Conservation (phyloP, 2,797 vertebrate species). For the Psittacula echo region DNA sequence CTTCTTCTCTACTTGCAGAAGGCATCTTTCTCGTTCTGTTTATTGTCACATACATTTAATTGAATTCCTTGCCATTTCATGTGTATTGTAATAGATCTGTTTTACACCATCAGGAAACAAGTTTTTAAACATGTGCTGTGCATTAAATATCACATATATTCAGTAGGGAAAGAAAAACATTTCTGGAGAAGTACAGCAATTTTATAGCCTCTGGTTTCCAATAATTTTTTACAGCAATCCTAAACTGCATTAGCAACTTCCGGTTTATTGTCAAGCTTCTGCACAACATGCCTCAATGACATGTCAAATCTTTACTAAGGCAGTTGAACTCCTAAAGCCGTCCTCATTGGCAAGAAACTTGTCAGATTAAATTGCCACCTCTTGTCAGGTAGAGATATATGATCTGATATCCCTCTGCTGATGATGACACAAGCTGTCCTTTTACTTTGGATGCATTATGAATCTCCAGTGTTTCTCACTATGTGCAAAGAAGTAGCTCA, state of each 20-base stretch:
- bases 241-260: slow-evolving; percentile 74
- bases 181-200: slow-evolving; percentile 70
- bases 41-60: slow-evolving; percentile 64
- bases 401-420: slow-evolving; percentile 46
- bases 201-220: slow-evolving; percentile 80
- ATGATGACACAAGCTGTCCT: slow-evolving; percentile 52
- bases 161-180: slow-evolving; percentile 72
- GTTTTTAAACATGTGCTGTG: slow-evolving; percentile 67
- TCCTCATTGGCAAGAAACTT: slow-evolving; percentile 71
- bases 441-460: slow-evolving; percentile 28
- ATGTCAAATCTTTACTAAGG: slow-evolving; percentile 67
- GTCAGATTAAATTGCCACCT: slow-evolving; percentile 78
- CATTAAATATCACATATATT: slow-evolving; percentile 76
- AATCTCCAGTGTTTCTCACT: slow-evolving; percentile 20
- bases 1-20: neutral
- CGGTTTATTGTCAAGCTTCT: slow-evolving; percentile 74
- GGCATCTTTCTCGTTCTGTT: neutral
- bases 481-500: neutral
- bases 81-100: slow-evolving; percentile 64
- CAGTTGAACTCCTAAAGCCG: slow-evolving; percentile 69
- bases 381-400: slow-evolving; percentile 71
- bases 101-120: slow-evolving; percentile 71
- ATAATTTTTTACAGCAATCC: slow-evolving; percentile 77
- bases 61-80: slow-evolving; percentile 65
- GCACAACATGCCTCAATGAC: slow-evolving; percentile 67